Conservation (phyloP, 2,888 invertebrate species). For the Mesorhabditis sp. region DNA sequence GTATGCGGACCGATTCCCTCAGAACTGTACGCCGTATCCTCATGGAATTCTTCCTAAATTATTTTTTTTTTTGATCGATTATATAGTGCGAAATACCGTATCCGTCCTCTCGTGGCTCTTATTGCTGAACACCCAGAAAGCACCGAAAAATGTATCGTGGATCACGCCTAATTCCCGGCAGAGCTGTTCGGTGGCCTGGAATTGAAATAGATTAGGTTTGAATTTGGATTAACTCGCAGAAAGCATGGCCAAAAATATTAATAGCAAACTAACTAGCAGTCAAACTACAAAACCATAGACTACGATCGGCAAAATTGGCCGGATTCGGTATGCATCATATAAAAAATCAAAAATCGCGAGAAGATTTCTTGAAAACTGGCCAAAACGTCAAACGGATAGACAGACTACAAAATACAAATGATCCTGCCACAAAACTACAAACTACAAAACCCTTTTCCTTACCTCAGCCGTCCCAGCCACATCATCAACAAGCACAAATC, state of each 20-base stretch:
- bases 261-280: too few species aligned
- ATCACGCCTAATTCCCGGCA: constrained; percentile 67
- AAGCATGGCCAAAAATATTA: too few species aligned
- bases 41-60: constrained; percentile 61
- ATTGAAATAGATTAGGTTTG: neutral
- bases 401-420: too few species aligned
- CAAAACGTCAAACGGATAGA: too few species aligned
- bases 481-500: constrained; percentile 42
- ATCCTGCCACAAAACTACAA: too few species aligned
- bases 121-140: constrained; percentile 69
- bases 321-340: too few species aligned
- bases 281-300: too few species aligned
- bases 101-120: constrained; percentile 10
- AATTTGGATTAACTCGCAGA: too few species aligned
- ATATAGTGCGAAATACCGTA: constrained; percentile 7
- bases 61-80: neutral
- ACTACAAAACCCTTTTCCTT: too few species aligned
- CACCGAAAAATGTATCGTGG: constrained; percentile 73
- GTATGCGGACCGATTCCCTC: constrained; percentile 72
- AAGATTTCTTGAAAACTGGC: too few species aligned
- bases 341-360: too few species aligned
- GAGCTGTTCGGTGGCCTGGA: constrained; percentile 53
- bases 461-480: constrained; percentile 27
- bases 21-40: constrained; percentile 74
- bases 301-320: too few species aligned